A percentile compares a stretch with the other conserved stretches of the same genome.
Evolutionary conservation across 2,888 invertebrate species (phyloP).

Genomic region (Trachelus tabidus): DNA sequence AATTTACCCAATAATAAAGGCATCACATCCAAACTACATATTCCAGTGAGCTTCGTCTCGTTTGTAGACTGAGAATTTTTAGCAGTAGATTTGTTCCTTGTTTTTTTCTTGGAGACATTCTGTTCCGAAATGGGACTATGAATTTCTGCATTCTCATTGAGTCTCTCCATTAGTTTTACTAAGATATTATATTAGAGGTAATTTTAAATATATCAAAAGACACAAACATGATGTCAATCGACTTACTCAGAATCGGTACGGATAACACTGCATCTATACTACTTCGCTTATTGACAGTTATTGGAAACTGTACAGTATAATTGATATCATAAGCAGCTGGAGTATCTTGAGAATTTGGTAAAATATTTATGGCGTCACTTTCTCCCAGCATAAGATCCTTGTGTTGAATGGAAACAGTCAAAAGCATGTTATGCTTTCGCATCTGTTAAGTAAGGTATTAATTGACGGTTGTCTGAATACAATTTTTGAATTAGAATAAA

Average conservation of each 20-base stretch:
- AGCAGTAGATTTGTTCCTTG: slow-evolving; percentile 13
- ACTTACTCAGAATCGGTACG: slow-evolving; percentile 45
- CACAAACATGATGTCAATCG: neutral
- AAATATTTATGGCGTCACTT: slow-evolving; percentile 33
- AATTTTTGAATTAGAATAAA: slow-evolving; percentile 3
- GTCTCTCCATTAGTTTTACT: neutral
- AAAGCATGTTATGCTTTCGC: slow-evolving; percentile 21
- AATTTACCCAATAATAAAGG: slow-evolving; percentile 46
- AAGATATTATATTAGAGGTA: neutral
- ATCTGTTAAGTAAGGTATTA: slow-evolving; percentile 6
- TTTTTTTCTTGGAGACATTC: slow-evolving; percentile 6
- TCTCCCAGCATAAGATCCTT: slow-evolving; percentile 39
- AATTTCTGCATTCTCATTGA: neutral
- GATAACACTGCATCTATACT: slow-evolving; percentile 38
- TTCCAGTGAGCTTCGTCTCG: slow-evolving; percentile 32
- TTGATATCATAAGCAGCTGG: slow-evolving; percentile 29
- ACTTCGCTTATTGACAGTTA: slow-evolving; percentile 22
- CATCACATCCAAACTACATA: slow-evolving; percentile 51
- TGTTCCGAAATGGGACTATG: neutral
- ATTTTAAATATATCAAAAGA: slow-evolving; percentile 13
- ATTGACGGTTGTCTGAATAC: neutral
- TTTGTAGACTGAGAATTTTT: neutral
- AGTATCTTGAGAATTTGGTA: slow-evolving; percentile 30
- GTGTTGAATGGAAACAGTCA: slow-evolving; percentile 42
- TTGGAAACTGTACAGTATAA: slow-evolving; percentile 30